Conservation (phyloP, 2,797 vertebrate species). For the Lagothrix lagotricha region DNA sequence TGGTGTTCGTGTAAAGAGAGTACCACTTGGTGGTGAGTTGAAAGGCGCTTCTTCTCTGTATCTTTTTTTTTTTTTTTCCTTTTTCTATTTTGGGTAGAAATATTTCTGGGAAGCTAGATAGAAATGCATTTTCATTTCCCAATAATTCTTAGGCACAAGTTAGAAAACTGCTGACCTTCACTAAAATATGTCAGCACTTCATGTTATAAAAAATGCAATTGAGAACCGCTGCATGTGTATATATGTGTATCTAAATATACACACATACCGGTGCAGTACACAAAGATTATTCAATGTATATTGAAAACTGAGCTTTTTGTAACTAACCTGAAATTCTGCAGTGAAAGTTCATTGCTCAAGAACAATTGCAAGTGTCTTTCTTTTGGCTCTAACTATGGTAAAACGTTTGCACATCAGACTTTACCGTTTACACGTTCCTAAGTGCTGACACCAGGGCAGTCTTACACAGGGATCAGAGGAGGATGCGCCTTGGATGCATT, state of each 20-base stretch:
- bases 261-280: constrained; percentile 74
- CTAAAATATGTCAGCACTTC: constrained; percentile 87
- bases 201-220: constrained; percentile 86
- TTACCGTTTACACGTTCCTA: constrained; percentile 58
- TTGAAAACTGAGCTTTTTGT: constrained; percentile 80
- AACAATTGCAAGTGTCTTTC: constrained; percentile 69
- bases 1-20: constrained; percentile 88
- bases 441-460: constrained; percentile 63
- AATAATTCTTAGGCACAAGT: constrained; percentile 89
- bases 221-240: constrained; percentile 78
- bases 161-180: constrained; percentile 88
- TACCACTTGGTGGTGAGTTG: constrained; percentile 84
- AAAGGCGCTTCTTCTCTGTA: constrained; percentile 88
- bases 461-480: constrained; percentile 28
- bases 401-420: constrained; percentile 65
- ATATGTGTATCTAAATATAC: constrained; percentile 68
- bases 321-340: constrained; percentile 85
- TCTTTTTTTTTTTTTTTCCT: constrained; percentile 64
- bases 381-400: constrained; percentile 76
- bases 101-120: constrained; percentile 85
- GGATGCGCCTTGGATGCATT: constrained; percentile 65
- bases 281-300: constrained; percentile 73
- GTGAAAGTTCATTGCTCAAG: constrained; percentile 77
- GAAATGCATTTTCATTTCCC: constrained; percentile 84
- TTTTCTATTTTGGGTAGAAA: constrained; percentile 87